Conservation (phyloP, 2,797 vertebrate species). For the Anniella stebbinsi region DNA sequence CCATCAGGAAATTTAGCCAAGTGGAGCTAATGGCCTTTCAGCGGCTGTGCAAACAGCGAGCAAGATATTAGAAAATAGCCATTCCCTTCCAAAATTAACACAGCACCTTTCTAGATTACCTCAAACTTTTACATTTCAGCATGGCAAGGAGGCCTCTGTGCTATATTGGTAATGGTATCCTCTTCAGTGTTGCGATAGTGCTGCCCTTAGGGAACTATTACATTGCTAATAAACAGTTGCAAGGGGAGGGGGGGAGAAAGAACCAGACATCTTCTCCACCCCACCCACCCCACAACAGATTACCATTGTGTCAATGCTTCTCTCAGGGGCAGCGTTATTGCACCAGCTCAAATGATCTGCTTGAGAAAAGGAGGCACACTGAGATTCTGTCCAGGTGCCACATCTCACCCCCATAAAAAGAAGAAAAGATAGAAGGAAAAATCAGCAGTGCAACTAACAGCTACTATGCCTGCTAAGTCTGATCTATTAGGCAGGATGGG, state of each 20-base stretch:
- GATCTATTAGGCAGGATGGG: neutral
- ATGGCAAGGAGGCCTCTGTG: neutral
- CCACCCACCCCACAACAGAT: neutral
- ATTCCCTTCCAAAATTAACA: slow-evolving; percentile 18
- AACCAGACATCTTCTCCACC: neutral
- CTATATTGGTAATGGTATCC: neutral
- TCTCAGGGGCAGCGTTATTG: neutral
- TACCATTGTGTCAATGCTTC: neutral
- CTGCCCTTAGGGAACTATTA: neutral
- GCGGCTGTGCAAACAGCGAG: slow-evolving; percentile 25
- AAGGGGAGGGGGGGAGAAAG: neutral
- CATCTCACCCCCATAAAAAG: neutral
- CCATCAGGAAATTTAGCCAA: neutral
- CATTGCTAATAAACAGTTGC: neutral
- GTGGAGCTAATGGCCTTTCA: slow-evolving; percentile 31
- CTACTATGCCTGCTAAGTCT: neutral
- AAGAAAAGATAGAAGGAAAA: neutral
- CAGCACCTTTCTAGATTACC: slow-evolving; percentile 18
- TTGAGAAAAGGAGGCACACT: neutral
- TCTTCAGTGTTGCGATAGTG: neutral
- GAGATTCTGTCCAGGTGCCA: neutral
- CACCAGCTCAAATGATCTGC: neutral
- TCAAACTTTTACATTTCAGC: neutral
- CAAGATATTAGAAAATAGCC: neutral
- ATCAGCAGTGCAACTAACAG: neutral